phyloP scores from a whole-genome alignment of 1,140 invertebrate genomes.

The Calliopsis andreniformis region DNA sequence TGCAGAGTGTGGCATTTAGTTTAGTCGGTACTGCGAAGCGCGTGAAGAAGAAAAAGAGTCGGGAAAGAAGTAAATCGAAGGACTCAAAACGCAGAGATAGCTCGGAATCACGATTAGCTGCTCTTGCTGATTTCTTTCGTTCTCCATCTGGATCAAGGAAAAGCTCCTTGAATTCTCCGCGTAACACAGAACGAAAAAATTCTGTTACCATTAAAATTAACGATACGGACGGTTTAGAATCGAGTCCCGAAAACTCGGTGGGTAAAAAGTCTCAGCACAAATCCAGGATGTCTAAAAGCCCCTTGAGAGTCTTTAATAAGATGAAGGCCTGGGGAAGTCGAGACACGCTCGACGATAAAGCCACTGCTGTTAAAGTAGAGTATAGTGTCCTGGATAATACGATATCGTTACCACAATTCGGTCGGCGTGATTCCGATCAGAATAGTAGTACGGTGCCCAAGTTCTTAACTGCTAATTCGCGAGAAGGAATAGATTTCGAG shows the following conservation, averaged over 20 bases:
- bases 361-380: slow-evolving; percentile 66
- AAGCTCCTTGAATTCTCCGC: slow-evolving; percentile 70
- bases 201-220: slow-evolving; percentile 72
- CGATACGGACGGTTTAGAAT: slow-evolving; percentile 72
- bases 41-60: slow-evolving; percentile 73
- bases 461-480: slow-evolving; percentile 76
- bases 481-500: slow-evolving; percentile 79
- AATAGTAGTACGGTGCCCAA: slow-evolving; percentile 59
- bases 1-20: slow-evolving; percentile 70
- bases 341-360: slow-evolving; percentile 73
- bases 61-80: slow-evolving; percentile 78
- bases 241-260: slow-evolving; percentile 75
- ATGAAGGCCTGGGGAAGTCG: slow-evolving; percentile 77
- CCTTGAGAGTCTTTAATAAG: slow-evolving; percentile 75
- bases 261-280: slow-evolving; percentile 69
- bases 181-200: slow-evolving; percentile 71
- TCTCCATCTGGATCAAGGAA: slow-evolving; percentile 79
- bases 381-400: slow-evolving; percentile 70
- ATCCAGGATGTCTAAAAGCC: slow-evolving; percentile 77
- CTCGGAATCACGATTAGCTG: slow-evolving; percentile 76
- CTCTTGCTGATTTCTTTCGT: slow-evolving; percentile 78
- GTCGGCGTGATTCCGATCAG: slow-evolving; percentile 56
- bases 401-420: slow-evolving; percentile 63
- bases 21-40: slow-evolving; percentile 72
- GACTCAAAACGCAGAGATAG: slow-evolving; percentile 77